These are phyloP conservation scores for Prorops nasuta DNA, from an alignment of 1,140 invertebrate species.

Conservation along the genomic window DNA sequence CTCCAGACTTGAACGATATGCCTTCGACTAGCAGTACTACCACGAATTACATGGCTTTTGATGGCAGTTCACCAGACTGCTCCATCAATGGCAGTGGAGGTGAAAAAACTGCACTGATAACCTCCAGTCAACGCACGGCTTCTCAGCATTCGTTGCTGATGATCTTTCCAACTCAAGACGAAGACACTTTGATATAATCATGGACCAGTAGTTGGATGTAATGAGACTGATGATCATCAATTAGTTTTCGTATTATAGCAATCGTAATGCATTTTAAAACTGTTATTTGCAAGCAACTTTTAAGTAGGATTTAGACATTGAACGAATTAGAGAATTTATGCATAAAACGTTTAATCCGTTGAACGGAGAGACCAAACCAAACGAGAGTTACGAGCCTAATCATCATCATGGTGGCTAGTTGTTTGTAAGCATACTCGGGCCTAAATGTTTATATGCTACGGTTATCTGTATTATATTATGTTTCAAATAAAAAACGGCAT, in stretches of 20 bases:
- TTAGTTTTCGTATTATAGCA: not conserved
- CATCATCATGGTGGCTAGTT: not conserved
- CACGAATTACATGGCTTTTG: conserved; percentile 60
- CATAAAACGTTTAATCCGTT: conserved; percentile 6
- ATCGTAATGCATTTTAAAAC: no score
- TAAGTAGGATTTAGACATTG: no score
- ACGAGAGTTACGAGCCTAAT: conserved; percentile 7
- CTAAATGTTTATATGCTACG: not conserved
- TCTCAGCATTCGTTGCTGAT: conserved; percentile 69
- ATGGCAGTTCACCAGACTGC: conserved; percentile 64
- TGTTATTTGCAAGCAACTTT: no score
- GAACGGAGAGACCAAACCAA: conserved; percentile 19
- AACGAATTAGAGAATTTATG: not conserved
- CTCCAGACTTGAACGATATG: conserved; percentile 61
- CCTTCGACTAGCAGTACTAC: conserved; percentile 63
- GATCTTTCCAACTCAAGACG: conserved; percentile 70
- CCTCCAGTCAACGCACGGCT: conserved; percentile 53
- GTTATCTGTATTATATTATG: not conserved
- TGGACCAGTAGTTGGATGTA: not conserved
- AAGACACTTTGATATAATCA: conserved; percentile 72
- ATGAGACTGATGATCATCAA: not conserved
- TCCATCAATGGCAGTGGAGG: conserved; percentile 62
- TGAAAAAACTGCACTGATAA: conserved; percentile 61
- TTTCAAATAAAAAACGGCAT: not conserved
- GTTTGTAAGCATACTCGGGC: not conserved